Base-by-base conservation (phyloP, 1,140 invertebrate genomes). In the Drosophila obscura region DNA sequence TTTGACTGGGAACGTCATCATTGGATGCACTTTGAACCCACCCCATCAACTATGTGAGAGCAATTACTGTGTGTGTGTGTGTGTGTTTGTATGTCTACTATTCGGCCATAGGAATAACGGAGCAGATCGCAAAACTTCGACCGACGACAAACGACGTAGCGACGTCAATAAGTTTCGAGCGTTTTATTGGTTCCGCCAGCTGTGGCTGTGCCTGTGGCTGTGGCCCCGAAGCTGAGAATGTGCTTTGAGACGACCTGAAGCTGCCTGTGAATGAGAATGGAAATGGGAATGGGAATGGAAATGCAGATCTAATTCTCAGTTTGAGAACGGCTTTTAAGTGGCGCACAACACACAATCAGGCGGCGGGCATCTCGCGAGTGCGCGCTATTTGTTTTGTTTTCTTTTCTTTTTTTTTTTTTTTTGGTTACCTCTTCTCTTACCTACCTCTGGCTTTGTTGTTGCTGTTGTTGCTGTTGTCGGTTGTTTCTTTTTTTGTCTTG, bases 11-110 rank as follows among this genome's bases (percentile, higher is more conserved):
- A 73, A 75, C 77, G 77, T 84, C 66, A 78, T 67, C 72, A 75
- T 68, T 73, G 59, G 58, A 41, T 81, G 77, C 77, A 80, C 81
- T 84, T 84, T 84, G 81, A 84, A 84, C 81, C 72, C 24, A 57
- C 51, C 64, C 44, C 39, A 45, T 57, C 16, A 19, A 19, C 19
- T 22, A 16, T 31, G 28, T 24, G 6, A 13, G 13, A 7, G 22
- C 11, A n/a, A 46, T 35, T 16, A 57, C 41, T 28, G 26, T 28
- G 26, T 28, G 26, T 28, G 4, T 28, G 26, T 28, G 6, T 28
- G 26, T 28, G 26, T 28, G 26, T 28, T 3, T 28, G 26, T 28
- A 1, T 28, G 26, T 28, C 26, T 28, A 69, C 35, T 69, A 63
- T 19, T 19, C 19, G 2, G 19, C 19, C 19, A 19, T 49, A 61